These are phyloP conservation scores for Nyctalus aviator DNA, from an alignment of 2,797 vertebrate species.

Conservation along the genomic window DNA sequence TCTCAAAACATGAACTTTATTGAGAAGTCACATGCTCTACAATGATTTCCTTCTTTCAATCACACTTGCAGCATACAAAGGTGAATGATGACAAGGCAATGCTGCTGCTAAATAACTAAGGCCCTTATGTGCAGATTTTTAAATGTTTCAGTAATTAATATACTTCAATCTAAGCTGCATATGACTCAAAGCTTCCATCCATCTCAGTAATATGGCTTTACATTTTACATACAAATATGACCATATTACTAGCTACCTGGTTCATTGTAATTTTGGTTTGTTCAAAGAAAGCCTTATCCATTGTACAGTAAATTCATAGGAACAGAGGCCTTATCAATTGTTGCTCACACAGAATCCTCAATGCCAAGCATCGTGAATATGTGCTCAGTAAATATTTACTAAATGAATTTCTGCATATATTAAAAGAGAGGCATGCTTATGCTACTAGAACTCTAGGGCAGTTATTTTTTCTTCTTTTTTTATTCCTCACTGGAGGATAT, in stretches of 20 bases:
- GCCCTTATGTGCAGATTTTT: not conserved
- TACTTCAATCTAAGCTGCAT: not conserved
- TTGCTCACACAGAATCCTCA: slow-evolving; percentile 33
- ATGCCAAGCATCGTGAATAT: not conserved
- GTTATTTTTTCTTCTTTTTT: not conserved
- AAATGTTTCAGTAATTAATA: not conserved
- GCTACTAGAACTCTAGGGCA: not conserved
- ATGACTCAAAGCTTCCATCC: not conserved
- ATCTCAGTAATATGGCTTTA: not conserved
- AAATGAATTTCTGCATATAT: not conserved
- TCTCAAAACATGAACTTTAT: not conserved
- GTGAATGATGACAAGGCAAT: not conserved
- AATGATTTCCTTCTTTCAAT: slow-evolving; percentile 7
- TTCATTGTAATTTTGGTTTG: not conserved
- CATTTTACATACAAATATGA: not conserved
- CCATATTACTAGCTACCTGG: not conserved
- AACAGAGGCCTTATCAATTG: not conserved
- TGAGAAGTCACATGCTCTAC: not conserved
- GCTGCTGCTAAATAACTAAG: not conserved
- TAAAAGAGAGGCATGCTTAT: not conserved
- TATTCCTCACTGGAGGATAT: no score
- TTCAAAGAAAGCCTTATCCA: not conserved
- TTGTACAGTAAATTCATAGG: not conserved
- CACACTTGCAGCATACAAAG: not conserved
- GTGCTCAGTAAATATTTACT: not conserved